Percentiles rank a stretch among this genome's conserved stretches.
Conservation (phyloP, 1,140 invertebrate species). For the Lasioglossum baleicum region DNA sequence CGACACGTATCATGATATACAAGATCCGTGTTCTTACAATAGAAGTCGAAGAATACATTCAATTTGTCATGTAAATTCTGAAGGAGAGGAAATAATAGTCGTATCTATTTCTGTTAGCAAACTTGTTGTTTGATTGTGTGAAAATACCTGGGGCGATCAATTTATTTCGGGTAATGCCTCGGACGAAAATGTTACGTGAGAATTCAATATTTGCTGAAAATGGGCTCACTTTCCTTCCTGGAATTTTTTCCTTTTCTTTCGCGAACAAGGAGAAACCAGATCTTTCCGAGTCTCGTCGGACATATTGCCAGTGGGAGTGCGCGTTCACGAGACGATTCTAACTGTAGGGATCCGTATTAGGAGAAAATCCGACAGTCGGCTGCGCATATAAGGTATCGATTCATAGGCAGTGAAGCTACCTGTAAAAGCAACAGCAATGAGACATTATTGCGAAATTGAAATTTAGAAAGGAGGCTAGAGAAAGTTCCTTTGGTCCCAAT, state of each 20-base stretch:
- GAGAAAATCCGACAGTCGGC: conserved; percentile 67
- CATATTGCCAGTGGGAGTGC: conserved; percentile 12
- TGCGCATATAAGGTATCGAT: conserved; percentile 70
- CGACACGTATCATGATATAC: background rate
- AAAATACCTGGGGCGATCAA: background rate
- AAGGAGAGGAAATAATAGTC: background rate
- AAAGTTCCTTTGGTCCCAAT: background rate
- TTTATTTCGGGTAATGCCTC: background rate
- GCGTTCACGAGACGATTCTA: conserved; percentile 49
- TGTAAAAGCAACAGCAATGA: conserved; percentile 11
- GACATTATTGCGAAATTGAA: background rate
- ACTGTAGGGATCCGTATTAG: conserved; percentile 70
- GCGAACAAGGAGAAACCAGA: conserved; percentile 31
- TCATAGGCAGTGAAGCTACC: conserved; percentile 57
- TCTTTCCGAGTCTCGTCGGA: conserved; percentile 11
- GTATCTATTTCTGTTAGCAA: background rate
- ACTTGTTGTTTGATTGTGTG: too few relatives aligned
- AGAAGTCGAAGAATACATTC: background rate
- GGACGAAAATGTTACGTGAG: background rate
- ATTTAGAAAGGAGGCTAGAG: background rate
- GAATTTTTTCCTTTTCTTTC: conserved; percentile 23
- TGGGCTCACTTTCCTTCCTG: conserved; percentile 3
- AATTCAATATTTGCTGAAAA: background rate
- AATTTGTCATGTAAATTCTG: background rate
- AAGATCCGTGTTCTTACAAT: background rate